Conservation (phyloP, 1,140 invertebrate genomes). For the Trinorchestia longiramus region DNA sequence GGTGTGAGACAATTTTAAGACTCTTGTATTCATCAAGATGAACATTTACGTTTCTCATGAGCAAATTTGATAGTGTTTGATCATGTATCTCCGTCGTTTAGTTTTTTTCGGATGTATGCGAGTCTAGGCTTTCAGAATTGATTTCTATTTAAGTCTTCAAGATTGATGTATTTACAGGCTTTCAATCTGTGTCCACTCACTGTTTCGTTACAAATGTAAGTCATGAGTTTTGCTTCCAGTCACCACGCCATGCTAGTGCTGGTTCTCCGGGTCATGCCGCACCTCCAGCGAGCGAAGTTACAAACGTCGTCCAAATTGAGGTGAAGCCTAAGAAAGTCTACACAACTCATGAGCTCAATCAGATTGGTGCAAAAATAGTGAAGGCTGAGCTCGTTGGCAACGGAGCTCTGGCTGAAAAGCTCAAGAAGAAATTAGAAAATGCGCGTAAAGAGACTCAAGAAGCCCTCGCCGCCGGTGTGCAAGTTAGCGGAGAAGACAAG, state of each 20-base stretch:
- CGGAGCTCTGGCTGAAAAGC: constrained; percentile 74
- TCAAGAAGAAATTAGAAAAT: constrained; percentile 81
- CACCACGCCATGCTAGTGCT: background rate
- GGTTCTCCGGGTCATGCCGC: background rate
- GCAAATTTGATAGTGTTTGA: background rate
- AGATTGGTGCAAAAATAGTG: constrained; percentile 86
- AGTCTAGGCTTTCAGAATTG: too few species aligned
- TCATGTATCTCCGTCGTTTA: background rate
- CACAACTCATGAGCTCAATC: constrained; percentile 87
- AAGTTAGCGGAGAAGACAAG: constrained; percentile 41
- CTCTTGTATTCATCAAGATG: background rate
- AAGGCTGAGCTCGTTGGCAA: constrained; percentile 90
- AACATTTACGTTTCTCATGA: background rate
- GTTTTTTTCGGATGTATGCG: background rate
- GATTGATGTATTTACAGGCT: background rate
- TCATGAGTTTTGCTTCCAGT: background rate
- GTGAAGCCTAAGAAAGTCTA: constrained; percentile 1
- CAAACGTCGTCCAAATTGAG: background rate
- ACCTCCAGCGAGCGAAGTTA: background rate
- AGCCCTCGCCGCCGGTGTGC: constrained; percentile 68
- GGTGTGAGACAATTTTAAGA: background rate
- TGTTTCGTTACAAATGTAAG: background rate
- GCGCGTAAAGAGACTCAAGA: constrained; percentile 72
- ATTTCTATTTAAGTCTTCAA: background rate
- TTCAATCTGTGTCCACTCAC: background rate